A percentile compares a stretch with the other conserved stretches of the same genome.
phyloP scores from a whole-genome alignment of 2,113 vertebrate genomes.

The Rousettus leschenaultii region DNA sequence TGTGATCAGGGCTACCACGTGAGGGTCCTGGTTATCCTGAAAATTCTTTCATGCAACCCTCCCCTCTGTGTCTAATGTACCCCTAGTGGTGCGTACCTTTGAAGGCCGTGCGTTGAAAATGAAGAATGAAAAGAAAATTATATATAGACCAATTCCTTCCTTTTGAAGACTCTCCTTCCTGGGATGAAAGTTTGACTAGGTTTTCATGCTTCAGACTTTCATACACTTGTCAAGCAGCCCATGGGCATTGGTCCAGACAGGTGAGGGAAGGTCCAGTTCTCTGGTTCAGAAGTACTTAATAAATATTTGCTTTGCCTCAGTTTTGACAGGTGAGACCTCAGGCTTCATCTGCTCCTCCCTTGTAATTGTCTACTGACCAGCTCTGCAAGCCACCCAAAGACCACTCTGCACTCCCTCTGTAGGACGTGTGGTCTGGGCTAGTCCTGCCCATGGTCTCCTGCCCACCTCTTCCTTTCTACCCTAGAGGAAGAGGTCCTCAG shows the following conservation, averaged over 20 bases:
- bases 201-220: no score
- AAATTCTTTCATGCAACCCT: not conserved
- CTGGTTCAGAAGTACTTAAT: not conserved
- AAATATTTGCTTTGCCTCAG: not conserved
- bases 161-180: no score
- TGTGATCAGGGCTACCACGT: not conserved
- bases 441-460: not conserved
- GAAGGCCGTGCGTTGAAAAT: not conserved
- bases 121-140: no score
- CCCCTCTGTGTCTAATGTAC: not conserved
- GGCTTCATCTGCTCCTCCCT: not conserved
- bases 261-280: not conserved
- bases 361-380: not conserved
- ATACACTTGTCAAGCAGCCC: not conserved
- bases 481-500: not conserved
- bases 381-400: not conserved
- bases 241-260: not conserved
- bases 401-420: not conserved
- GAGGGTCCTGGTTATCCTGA: not conserved
- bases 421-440: not conserved
- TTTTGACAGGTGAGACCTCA: not conserved
- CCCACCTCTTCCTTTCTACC: not conserved
- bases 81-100: not conserved
- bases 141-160: no score
- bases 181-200: no score